phyloP scores from a whole-genome alignment of 2,888 invertebrate genomes.

The Cephus spinipes region DNA sequence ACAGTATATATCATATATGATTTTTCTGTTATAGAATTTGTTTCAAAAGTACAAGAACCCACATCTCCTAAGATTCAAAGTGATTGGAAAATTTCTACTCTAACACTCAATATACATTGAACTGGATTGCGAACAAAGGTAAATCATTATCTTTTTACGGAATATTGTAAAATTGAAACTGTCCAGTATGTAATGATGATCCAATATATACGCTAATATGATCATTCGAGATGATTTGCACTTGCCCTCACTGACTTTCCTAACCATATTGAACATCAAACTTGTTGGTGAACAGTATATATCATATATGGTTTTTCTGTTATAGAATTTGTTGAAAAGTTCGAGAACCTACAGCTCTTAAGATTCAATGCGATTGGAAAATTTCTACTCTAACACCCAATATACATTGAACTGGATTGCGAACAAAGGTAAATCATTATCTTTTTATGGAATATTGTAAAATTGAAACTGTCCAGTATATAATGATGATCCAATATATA shows the following conservation, averaged over 20 bases:
- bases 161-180: not conserved
- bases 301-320: conserved; percentile 6
- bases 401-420: not conserved
- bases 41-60: not conserved
- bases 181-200: conserved; percentile 34
- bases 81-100: not conserved
- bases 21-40: conserved; percentile 16
- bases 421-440: not conserved
- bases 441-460: not conserved
- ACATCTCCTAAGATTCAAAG: not conserved
- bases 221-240: conserved; percentile 43
- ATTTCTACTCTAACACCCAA: not conserved
- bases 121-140: not conserved
- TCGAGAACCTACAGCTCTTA: not conserved
- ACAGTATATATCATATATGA: not conserved
- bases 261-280: conserved; percentile 2
- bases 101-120: not conserved
- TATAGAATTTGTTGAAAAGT: conserved; percentile 10
- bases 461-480: not conserved
- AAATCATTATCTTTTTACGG: not conserved
- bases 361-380: not conserved
- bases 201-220: conserved; percentile 58
- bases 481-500: conserved; percentile 49
- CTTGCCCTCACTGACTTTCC: conserved; percentile 60
- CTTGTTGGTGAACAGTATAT: conserved; percentile 4